Percentiles rank a stretch among this genome's conserved stretches.
Conservation (phyloP, 2,113 vertebrate species). For the Puntigrus tetrazona region DNA sequence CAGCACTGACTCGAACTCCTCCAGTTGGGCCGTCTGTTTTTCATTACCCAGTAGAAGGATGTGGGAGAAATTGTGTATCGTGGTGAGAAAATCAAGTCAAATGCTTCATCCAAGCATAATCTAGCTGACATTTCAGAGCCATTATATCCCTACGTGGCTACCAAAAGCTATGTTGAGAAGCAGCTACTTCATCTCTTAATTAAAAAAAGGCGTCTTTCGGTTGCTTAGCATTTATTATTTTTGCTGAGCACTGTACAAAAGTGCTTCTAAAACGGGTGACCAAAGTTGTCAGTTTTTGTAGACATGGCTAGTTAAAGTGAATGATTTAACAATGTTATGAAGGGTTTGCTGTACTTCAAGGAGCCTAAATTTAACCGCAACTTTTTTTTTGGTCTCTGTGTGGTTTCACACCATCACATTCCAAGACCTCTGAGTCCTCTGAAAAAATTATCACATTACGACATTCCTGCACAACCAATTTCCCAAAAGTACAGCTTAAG, state of each 20-base stretch:
- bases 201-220: background rate
- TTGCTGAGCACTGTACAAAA: conserved; percentile 12
- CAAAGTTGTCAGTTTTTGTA: conserved; percentile 71
- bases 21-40: conserved; percentile 70
- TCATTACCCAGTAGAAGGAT: conserved; percentile 69
- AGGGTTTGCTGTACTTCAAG: conserved; percentile 54
- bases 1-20: conserved; percentile 67
- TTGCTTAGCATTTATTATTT: background rate
- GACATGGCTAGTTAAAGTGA: conserved; percentile 59
- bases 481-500: conserved; percentile 72
- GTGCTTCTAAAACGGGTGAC: conserved; percentile 32
- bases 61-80: conserved; percentile 65
- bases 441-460: conserved; percentile 79
- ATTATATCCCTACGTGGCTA: conserved; percentile 72
- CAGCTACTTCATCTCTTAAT: conserved; percentile 65
- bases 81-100: conserved; percentile 71
- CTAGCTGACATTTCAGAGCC: conserved; percentile 72
- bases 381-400: conserved; percentile 68
- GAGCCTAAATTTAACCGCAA: conserved; percentile 59
- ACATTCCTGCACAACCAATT: conserved; percentile 77
- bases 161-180: conserved; percentile 61
- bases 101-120: conserved; percentile 68
- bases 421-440: conserved; percentile 72
- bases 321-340: conserved; percentile 61
- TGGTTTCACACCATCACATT: conserved; percentile 75